A percentile compares a stretch with the other conserved stretches of the same genome.
phyloP scores from a whole-genome alignment of 2,797 vertebrate genomes.

The Tragelaphus oryx region DNA sequence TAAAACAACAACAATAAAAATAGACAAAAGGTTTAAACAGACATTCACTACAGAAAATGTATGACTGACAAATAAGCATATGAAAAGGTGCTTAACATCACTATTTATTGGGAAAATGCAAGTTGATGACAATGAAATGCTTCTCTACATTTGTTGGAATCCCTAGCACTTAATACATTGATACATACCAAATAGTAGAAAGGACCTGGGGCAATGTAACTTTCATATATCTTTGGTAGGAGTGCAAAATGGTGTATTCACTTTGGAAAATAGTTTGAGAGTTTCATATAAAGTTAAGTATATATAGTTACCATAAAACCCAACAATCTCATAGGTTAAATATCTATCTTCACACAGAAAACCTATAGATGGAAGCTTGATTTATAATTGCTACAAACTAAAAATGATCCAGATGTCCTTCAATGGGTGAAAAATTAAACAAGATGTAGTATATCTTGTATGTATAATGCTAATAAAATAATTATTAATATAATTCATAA shows the following conservation, averaged over 20 bases:
- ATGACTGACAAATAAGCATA: neutral
- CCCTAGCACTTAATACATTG: neutral
- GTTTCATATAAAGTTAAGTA: neutral
- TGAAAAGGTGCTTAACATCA: neutral
- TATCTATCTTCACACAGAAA: neutral
- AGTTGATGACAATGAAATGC: neutral
- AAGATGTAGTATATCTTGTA: neutral
- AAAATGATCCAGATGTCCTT: neutral
- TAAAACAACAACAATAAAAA: conserved; percentile 4
- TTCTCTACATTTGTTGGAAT: neutral
- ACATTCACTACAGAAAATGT: neutral
- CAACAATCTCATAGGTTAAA: neutral
- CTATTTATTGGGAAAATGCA: neutral
- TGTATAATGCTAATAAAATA: neutral
- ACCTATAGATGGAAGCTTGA: neutral
- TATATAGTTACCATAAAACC: neutral
- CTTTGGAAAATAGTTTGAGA: neutral
- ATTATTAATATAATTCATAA: neutral
- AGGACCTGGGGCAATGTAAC: neutral
- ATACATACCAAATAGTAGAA: neutral
- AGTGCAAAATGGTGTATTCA: neutral
- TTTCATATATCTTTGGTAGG: neutral
- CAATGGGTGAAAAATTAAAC: neutral
- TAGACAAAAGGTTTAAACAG: neutral
- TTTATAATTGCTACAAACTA: neutral